These are phyloP conservation scores for Aricia artaxerxes DNA, from an alignment of 2,888 invertebrate species.

Conservation along the genomic window DNA sequence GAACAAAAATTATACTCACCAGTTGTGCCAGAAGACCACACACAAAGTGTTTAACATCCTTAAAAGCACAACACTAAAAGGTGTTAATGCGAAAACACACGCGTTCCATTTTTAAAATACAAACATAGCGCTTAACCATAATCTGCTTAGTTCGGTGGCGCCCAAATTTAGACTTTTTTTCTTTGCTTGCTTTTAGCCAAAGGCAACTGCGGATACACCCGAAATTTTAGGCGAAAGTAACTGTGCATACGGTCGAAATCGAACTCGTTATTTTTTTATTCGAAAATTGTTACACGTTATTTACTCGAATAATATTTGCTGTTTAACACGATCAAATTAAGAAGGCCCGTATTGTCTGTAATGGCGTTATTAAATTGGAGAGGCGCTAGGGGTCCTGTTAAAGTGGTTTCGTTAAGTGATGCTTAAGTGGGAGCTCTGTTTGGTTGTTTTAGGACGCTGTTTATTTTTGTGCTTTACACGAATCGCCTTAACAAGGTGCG, in stretches of 20 bases:
- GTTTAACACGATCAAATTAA: conserved; percentile 59
- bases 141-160: conserved; percentile 69
- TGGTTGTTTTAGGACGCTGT: conserved; percentile 75
- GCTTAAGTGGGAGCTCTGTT: conserved; percentile 74
- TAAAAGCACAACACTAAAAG: conserved; percentile 74
- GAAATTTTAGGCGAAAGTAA: conserved; percentile 4
- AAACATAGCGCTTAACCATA: conserved; percentile 72
- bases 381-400: conserved; percentile 51
- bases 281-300: conserved; percentile 65
- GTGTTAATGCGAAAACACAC: conserved; percentile 74
- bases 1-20: conserved; percentile 44
- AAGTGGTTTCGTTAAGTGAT: conserved; percentile 68
- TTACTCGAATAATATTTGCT: conserved; percentile 65
- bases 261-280: conserved; percentile 63
- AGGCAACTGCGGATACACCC: background rate
- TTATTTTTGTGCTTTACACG: conserved; percentile 69
- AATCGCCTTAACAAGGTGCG: conserved; percentile 66
- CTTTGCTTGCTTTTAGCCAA: background rate
- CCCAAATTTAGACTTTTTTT: conserved; percentile 47
- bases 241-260: conserved; percentile 38
- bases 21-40: conserved; percentile 59
- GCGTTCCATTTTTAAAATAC: conserved; percentile 68
- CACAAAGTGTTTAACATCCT: conserved; percentile 57
- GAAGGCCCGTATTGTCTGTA: conserved; percentile 48
- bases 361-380: conserved; percentile 44